phyloP scores from a whole-genome alignment of 2,888 invertebrate species.

The Argyresthia albistria region DNA sequence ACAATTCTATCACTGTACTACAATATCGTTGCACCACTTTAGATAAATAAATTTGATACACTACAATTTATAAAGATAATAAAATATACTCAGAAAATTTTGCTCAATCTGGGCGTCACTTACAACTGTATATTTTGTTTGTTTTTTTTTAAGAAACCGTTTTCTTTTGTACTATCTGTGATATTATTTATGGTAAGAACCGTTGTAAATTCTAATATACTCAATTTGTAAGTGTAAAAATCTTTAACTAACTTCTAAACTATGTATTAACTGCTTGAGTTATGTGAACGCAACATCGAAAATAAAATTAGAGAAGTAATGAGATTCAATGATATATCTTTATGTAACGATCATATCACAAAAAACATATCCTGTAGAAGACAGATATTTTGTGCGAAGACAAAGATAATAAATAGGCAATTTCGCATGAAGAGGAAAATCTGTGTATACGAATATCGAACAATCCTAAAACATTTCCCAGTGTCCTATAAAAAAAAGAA shows the following conservation, averaged over 20 bases:
- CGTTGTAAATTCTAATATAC: constrained; percentile 47
- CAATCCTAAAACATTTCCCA: too few species aligned
- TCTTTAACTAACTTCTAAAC: too few species aligned
- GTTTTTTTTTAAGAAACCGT: constrained; percentile 12
- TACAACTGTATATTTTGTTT: not conserved
- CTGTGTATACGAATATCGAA: constrained; percentile 58
- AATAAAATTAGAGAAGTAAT: not conserved
- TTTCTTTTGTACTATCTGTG: constrained; percentile 67
- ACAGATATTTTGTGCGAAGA: constrained; percentile 28
- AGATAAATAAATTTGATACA: too few species aligned
- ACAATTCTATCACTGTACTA: too few species aligned
- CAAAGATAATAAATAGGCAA: constrained; percentile 40
- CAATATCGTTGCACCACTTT: too few species aligned
- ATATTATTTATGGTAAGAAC: constrained; percentile 69
- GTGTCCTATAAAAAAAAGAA: not conserved
- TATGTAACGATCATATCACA: constrained; percentile 10
- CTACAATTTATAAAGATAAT: not conserved
- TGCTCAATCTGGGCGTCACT: not conserved
- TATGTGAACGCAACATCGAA: constrained; percentile 4
- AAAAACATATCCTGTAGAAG: constrained; percentile 57
- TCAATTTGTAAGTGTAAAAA: constrained; percentile 13
- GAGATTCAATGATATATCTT: not conserved
- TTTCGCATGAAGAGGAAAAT: constrained; percentile 30
- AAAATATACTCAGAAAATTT: constrained; percentile 11
- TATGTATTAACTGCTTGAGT: not conserved